Conservation (phyloP, 2,113 vertebrate species). For the Lutjanus erythropterus region DNA sequence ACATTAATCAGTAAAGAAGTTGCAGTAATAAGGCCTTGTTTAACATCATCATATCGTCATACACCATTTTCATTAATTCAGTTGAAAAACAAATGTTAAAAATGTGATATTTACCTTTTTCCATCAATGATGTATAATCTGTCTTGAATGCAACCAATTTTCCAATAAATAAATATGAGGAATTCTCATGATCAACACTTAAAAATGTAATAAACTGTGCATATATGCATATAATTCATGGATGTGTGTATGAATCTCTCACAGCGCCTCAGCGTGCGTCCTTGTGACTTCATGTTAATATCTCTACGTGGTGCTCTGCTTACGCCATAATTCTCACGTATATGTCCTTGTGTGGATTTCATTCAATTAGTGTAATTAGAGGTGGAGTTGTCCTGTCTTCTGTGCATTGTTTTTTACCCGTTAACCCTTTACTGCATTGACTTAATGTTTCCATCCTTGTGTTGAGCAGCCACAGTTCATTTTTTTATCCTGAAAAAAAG, state of each 20-base stretch:
- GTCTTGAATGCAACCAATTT: background rate
- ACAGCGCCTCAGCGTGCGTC: background rate
- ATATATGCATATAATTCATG: background rate
- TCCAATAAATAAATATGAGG: background rate
- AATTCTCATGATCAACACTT: background rate
- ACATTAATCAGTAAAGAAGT: too few species aligned
- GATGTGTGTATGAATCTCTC: background rate
- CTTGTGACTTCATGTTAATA: constrained; percentile 20
- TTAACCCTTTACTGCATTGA: constrained; percentile 21
- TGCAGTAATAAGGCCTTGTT: too few species aligned
- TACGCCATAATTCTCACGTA: constrained; percentile 4
- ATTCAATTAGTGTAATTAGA: constrained; percentile 48
- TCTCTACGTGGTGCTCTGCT: constrained; percentile 4
- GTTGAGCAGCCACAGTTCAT: background rate
- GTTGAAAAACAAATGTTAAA: background rate
- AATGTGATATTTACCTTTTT: background rate
- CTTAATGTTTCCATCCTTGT: background rate
- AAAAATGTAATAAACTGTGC: too few species aligned
- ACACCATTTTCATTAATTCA: background rate
- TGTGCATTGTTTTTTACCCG: constrained; percentile 30
- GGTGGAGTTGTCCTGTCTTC: constrained; percentile 9
- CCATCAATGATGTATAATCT: background rate
- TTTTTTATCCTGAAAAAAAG: background rate
- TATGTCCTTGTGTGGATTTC: constrained; percentile 29
- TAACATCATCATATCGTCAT: background rate